A percentile compares a stretch with the other conserved stretches of the same genome.
Conservation (phyloP, 1,140 invertebrate genomes). For the Aphelinus certus region DNA sequence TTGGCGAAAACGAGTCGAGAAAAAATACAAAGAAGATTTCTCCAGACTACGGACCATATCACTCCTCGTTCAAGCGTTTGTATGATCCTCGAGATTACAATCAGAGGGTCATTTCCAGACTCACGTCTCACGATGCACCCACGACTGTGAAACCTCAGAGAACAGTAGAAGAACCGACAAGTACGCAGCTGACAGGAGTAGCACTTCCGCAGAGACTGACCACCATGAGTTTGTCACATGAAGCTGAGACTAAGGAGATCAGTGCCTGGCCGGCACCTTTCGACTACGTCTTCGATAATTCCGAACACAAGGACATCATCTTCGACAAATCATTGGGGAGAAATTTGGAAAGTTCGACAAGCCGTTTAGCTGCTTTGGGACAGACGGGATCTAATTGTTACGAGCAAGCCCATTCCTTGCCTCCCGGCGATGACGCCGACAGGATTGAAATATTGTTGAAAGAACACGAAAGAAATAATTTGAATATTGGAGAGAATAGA, state of each 20-base stretch:
- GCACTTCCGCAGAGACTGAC: neutral
- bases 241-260: constrained; percentile 49
- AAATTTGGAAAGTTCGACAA: neutral
- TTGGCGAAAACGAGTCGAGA: neutral
- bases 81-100: constrained; percentile 17
- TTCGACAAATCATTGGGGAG: neutral
- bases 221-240: constrained; percentile 34
- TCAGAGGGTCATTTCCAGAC: constrained; percentile 21
- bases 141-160: constrained; percentile 11
- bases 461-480: neutral
- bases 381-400: constrained; percentile 1
- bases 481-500: neutral
- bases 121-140: constrained; percentile 22
- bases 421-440: neutral
- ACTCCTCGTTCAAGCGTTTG: constrained; percentile 2
- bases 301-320: constrained; percentile 37
- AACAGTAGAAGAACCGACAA: neutral
- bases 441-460: neutral
- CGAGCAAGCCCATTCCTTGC: neutral
- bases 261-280: constrained; percentile 54
- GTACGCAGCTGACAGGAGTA: neutral
- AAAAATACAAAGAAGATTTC: neutral
- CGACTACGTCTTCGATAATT: constrained; percentile 53
- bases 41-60: constrained; percentile 5
- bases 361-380: neutral